phyloP scores from a whole-genome alignment of 1,140 invertebrate genomes.

The Eulimnadia texana region DNA sequence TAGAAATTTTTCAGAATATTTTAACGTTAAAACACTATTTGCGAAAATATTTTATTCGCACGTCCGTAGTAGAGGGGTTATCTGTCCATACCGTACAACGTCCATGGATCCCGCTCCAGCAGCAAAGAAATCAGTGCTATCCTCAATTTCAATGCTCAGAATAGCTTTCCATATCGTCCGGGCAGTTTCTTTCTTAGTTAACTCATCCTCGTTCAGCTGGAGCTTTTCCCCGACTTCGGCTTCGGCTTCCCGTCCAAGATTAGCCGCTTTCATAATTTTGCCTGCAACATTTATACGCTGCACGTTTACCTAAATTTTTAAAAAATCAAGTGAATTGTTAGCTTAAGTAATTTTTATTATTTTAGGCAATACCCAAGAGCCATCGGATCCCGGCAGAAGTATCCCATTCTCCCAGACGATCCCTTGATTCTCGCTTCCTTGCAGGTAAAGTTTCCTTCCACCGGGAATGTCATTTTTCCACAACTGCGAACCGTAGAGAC shows the following conservation, averaged over 20 bases:
- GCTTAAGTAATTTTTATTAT: too few species aligned
- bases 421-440: slow-evolving; percentile 42
- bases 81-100: slow-evolving; percentile 50
- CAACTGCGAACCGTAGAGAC: slow-evolving; percentile 61
- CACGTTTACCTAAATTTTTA: slow-evolving; percentile 49
- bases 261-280: slow-evolving; percentile 67
- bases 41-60: too few species aligned
- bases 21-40: too few species aligned
- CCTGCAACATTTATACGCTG: slow-evolving; percentile 53
- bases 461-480: slow-evolving; percentile 46
- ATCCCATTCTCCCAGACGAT: slow-evolving; percentile 64
- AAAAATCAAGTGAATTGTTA: too few species aligned
- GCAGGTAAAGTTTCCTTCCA: slow-evolving; percentile 44
- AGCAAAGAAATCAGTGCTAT: slow-evolving; percentile 80
- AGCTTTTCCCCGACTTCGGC: slow-evolving; percentile 37
- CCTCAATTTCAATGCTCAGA: slow-evolving; percentile 55
- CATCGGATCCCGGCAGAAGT: slow-evolving; percentile 58
- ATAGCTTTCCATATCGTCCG: slow-evolving; percentile 70
- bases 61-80: slow-evolving; percentile 9
- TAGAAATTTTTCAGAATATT: too few species aligned
- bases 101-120: slow-evolving; percentile 91
- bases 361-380: not conserved
- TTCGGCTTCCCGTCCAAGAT: slow-evolving; percentile 50
- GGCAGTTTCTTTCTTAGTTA: slow-evolving; percentile 41
- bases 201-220: slow-evolving; percentile 63